A percentile compares a stretch with the other conserved stretches of the same genome.
phyloP scores from a whole-genome alignment of 2,888 invertebrate species.

The Acanthosoma haemorrhoidale region DNA sequence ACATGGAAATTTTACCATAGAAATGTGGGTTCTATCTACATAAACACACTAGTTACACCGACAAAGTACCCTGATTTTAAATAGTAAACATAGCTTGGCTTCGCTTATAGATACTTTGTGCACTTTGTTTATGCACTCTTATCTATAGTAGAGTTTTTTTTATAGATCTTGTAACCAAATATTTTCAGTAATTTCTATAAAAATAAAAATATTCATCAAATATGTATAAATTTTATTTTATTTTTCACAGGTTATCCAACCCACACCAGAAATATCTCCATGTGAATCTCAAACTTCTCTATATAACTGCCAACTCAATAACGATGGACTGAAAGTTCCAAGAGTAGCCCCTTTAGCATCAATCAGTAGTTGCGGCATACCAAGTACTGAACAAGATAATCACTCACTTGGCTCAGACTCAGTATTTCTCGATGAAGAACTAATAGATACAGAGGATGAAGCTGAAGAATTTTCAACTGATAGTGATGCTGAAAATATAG shows the following conservation, averaged over 20 bases:
- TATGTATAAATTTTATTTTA: too few relatives aligned
- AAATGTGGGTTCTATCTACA: too few relatives aligned
- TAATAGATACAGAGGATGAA: slow-evolving; percentile 71
- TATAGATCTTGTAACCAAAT: too few relatives aligned
- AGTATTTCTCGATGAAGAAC: slow-evolving; percentile 67
- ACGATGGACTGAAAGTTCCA: slow-evolving; percentile 43
- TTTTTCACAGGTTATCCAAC: slow-evolving; percentile 58
- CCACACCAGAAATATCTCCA: slow-evolving; percentile 78
- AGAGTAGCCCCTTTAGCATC: slow-evolving; percentile 72
- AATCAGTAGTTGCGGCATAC: slow-evolving; percentile 56
- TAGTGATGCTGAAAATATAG: slow-evolving; percentile 52
- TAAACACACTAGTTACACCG: too few relatives aligned
- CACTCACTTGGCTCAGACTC: slow-evolving; percentile 65
- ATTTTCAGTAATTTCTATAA: too few relatives aligned
- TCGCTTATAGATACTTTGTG: too few relatives aligned
- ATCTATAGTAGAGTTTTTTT: too few relatives aligned
- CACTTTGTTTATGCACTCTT: too few relatives aligned
- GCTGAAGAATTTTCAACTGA: slow-evolving; percentile 79
- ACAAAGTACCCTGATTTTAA: too few relatives aligned
- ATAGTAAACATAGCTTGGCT: too few relatives aligned
- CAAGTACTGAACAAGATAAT: slow-evolving; percentile 48
- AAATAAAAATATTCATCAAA: too few relatives aligned
- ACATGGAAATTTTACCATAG: too few relatives aligned
- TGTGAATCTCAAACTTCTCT: slow-evolving; percentile 62
- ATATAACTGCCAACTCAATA: slow-evolving; percentile 45